phyloP scores from a whole-genome alignment of 2,888 invertebrate genomes.

The Volucella bombylans region DNA sequence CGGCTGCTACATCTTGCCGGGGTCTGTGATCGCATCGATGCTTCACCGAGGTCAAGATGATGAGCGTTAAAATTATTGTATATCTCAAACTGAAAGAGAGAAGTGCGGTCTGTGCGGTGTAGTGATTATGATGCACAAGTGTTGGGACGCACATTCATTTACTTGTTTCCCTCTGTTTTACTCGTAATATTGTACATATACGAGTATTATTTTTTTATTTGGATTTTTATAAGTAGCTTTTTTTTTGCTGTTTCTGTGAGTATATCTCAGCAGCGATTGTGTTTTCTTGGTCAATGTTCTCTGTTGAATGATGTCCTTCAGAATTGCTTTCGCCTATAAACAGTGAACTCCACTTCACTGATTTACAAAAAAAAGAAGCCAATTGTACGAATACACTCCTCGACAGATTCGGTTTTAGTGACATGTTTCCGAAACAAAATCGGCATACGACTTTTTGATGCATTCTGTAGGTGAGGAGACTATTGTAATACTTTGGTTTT shows the following conservation, averaged over 20 bases:
- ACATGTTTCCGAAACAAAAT: too few relatives aligned
- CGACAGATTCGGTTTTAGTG: not conserved
- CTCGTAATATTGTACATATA: not conserved
- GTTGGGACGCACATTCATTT: constrained; percentile 23
- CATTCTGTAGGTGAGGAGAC: too few relatives aligned
- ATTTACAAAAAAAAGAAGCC: not conserved
- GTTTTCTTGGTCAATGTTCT: constrained; percentile 40
- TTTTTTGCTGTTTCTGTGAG: not conserved
- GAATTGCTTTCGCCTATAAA: constrained; percentile 3
- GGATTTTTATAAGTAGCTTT: not conserved
- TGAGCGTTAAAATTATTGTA: constrained; percentile 18
- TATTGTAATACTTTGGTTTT: too few relatives aligned
- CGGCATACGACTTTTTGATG: too few relatives aligned
- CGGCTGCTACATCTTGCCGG: constrained; percentile 21
- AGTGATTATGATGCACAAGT: constrained; percentile 4
- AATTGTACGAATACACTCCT: not conserved
- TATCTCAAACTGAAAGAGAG: not conserved
- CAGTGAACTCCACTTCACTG: not conserved
- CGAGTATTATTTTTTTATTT: not conserved
- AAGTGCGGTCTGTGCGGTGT: not conserved
- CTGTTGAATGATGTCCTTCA: constrained; percentile 40
- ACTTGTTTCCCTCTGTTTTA: constrained; percentile 3
- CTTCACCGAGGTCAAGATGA: constrained; percentile 42
- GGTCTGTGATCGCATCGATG: constrained; percentile 45
- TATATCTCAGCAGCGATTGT: not conserved